Percentiles rank a stretch among this genome's conserved stretches.
These are phyloP conservation scores for Polyploca ridens DNA, from an alignment of 2,888 invertebrate genomes.

Conservation along the genomic window DNA sequence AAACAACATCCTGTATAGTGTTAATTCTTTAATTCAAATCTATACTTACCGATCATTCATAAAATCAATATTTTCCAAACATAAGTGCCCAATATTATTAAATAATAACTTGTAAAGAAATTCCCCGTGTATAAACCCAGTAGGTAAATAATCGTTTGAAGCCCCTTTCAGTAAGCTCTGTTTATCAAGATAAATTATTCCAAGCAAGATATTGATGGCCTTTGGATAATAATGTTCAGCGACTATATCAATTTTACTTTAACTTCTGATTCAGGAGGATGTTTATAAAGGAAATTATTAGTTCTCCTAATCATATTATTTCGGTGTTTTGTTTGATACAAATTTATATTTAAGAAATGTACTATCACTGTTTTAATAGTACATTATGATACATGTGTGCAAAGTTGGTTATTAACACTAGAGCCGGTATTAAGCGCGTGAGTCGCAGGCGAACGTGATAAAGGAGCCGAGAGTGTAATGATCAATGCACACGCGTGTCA, in stretches of 20 bases:
- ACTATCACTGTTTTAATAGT: too few species aligned
- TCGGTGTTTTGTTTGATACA: too few species aligned
- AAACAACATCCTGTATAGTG: too few species aligned
- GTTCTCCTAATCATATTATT: not conserved
- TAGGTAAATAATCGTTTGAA: conserved; percentile 41
- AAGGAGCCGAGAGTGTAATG: too few species aligned
- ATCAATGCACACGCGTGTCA: too few species aligned
- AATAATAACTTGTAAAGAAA: conserved; percentile 15
- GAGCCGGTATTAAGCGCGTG: too few species aligned
- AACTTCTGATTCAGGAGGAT: conserved; percentile 29
- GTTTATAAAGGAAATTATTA: conserved; percentile 7
- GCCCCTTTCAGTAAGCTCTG: conserved; percentile 38
- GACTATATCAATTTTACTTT: conserved; percentile 41
- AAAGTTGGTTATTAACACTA: too few species aligned
- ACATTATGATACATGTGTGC: too few species aligned
- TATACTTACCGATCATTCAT: not conserved
- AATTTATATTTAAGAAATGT: too few species aligned
- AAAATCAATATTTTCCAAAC: too few species aligned
- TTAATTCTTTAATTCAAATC: not conserved
- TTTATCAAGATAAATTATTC: conserved; percentile 54
- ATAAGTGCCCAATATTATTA: not conserved
- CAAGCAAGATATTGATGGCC: conserved; percentile 47
- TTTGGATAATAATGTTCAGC: conserved; percentile 36
- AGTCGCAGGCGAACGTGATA: too few species aligned
- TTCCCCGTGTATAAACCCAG: conserved; percentile 24